Conservation (phyloP, 2,797 vertebrate genomes). For the Pipistrellus kuhlii region DNA sequence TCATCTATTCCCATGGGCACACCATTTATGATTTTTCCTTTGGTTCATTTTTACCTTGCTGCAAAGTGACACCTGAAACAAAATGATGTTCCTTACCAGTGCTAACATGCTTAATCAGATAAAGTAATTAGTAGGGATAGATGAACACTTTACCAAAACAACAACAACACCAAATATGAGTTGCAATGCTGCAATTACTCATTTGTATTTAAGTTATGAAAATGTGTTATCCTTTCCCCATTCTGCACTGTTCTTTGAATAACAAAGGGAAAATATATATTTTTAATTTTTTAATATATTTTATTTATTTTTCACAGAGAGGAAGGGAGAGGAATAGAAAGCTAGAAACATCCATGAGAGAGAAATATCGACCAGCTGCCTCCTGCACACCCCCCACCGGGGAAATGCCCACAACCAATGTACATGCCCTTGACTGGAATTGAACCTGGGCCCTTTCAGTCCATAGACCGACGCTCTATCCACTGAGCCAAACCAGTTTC, state of each 20-base stretch:
- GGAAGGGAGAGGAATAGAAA: no score
- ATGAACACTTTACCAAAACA: conserved; percentile 2
- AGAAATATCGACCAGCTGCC: no score
- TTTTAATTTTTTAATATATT: no score
- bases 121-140: background rate
- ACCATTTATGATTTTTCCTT: background rate
- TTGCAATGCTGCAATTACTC: conserved; percentile 11
- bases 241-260: background rate
- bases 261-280: background rate
- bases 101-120: conserved; percentile 28
- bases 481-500: no score
- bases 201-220: conserved; percentile 1
- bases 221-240: background rate
- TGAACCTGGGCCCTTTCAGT: no score
- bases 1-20: background rate
- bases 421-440: no score
- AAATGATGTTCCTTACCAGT: conserved; percentile 11
- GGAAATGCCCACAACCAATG: no score
- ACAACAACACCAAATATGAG: background rate
- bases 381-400: no score
- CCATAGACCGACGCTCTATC: no score
- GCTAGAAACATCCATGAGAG: no score
- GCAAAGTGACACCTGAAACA: conserved; percentile 33
- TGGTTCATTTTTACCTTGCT: background rate
- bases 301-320: no score